Base-by-base conservation (phyloP, 2,888 invertebrate species). In the Ceratothoa steindachneri region DNA sequence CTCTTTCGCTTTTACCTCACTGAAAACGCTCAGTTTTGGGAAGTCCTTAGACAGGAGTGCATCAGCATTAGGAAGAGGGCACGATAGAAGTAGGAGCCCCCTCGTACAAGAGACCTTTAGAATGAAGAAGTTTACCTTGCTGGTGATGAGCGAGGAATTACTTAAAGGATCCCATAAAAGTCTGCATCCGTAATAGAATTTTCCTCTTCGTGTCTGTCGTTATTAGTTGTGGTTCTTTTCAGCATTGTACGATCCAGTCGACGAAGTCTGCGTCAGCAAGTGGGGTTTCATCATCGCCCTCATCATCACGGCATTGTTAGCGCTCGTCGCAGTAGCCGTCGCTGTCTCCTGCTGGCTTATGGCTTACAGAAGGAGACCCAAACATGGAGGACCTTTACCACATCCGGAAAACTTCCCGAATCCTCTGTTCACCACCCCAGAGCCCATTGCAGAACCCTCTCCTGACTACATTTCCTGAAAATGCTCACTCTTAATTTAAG, bases 401-500 rank as follows among this genome's bases (percentile, higher is more conserved):
- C 95, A 95, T 87, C 95, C 95, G 81, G 93, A 95, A 80, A 95
- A 95, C 86, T 95, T 95, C 87, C 95, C 95, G 75, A 95, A 95
- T 86, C 95, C 95, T 81, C 88, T 95, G 83, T 95, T 95, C 87
- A 90, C 92, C 80, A 91, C 91, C 81, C 89, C 90, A 73, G 91
- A 92, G 84, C 90, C 91, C 77, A 89, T 91, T 83, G 90, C 91
- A 80, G 91, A 92, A 85, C 92, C 92, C 81, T 90, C 91, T 82
- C 92, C 92, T 78, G 92, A 92, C 86, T 92, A 92, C 87, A 88
- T 86, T 80, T 82, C 81, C 30, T 82, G 81, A 68, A 64, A 29
- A 65, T 12, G 19, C 29, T 27, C 66, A 71, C 28, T 29, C 29
- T 28, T 51, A 51, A 51, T 51, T 51, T 51, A 51, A 51, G 15